A percentile compares a stretch with the other conserved stretches of the same genome.
Evolutionary conservation across 2,888 invertebrate species (phyloP).

Genomic region (Phoronis australis): DNA sequence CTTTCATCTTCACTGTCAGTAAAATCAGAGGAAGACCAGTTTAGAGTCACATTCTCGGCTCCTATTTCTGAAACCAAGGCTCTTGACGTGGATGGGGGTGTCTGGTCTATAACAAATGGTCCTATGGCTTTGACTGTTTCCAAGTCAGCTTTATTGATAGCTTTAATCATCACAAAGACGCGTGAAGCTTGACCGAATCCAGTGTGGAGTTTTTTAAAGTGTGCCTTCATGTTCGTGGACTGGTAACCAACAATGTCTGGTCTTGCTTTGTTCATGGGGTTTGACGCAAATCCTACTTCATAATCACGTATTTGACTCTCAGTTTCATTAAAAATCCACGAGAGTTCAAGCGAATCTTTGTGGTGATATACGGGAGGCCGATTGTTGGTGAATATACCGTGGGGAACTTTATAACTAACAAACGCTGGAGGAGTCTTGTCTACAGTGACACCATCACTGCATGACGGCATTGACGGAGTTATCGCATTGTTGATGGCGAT

Average conservation of each 20-base stretch:
- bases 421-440: slow-evolving; percentile 19
- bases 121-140: slow-evolving; percentile 12
- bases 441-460: slow-evolving; percentile 25
- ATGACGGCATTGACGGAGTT: slow-evolving; percentile 22
- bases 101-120: slow-evolving; percentile 21
- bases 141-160: slow-evolving; percentile 19
- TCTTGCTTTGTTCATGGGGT: not conserved
- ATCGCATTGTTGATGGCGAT: slow-evolving; percentile 28
- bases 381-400: slow-evolving; percentile 5
- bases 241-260: slow-evolving; percentile 16
- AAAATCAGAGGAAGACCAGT: no score
- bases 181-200: slow-evolving; percentile 13
- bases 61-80: no score
- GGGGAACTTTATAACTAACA: slow-evolving; percentile 11
- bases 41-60: no score
- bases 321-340: slow-evolving; percentile 16
- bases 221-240: slow-evolving; percentile 10
- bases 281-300: slow-evolving; percentile 17
- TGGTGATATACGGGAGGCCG: slow-evolving; percentile 14
- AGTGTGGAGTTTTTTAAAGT: slow-evolving; percentile 12
- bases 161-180: slow-evolving; percentile 17
- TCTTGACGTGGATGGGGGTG: slow-evolving; percentile 22
- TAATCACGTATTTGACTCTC: slow-evolving; percentile 20
- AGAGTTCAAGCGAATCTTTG: slow-evolving; percentile 14
- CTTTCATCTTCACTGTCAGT: no score